Evolutionary conservation across 53 echinoderm and acorn worm species (phyloP).

Genomic region (Glandiceps talaboti): DNA sequence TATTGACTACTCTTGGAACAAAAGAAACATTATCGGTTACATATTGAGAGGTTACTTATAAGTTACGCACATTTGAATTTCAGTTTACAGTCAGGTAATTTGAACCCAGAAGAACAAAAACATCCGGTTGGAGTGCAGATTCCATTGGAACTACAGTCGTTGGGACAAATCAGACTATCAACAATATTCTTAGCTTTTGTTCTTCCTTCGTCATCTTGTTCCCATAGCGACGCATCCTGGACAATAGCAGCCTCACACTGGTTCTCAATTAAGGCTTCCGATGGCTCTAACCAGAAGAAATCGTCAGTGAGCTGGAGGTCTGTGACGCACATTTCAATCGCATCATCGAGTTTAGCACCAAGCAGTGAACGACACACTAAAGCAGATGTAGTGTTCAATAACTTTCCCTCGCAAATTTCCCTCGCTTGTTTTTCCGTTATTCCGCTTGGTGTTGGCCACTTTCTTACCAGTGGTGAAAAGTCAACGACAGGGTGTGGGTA

Average conservation of each 20-base stretch:
- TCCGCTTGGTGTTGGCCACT: constrained; percentile 79
- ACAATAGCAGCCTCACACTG: constrained; percentile 74
- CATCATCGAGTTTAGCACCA: constrained; percentile 37
- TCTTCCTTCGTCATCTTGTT: background rate
- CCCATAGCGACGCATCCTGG: constrained; percentile 41
- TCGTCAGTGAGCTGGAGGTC: constrained; percentile 91
- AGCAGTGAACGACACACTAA: constrained; percentile 27
- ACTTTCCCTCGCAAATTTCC: constrained; percentile 43
- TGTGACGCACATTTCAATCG: constrained; percentile 67
- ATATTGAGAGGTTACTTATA: too few relatives aligned
- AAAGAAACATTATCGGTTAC: too few relatives aligned
- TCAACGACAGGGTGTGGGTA: constrained; percentile 1
- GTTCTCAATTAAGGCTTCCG: constrained; percentile 68
- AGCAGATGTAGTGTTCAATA: constrained; percentile 55
- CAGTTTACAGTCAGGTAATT: constrained; percentile 46
- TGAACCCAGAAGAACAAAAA: constrained; percentile 38
- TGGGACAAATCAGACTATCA: constrained; percentile 61
- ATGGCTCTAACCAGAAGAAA: constrained; percentile 61
- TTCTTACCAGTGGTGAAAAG: constrained; percentile 30
- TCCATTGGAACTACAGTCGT: constrained; percentile 70
- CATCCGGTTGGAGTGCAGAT: constrained; percentile 60
- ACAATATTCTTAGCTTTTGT: constrained; percentile 17
- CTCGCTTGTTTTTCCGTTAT: constrained; percentile 65
- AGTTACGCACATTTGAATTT: constrained; percentile 30
- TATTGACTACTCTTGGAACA: too few relatives aligned